phyloP scores from a whole-genome alignment of 1,140 invertebrate species.

The Lepidurus couesii region DNA sequence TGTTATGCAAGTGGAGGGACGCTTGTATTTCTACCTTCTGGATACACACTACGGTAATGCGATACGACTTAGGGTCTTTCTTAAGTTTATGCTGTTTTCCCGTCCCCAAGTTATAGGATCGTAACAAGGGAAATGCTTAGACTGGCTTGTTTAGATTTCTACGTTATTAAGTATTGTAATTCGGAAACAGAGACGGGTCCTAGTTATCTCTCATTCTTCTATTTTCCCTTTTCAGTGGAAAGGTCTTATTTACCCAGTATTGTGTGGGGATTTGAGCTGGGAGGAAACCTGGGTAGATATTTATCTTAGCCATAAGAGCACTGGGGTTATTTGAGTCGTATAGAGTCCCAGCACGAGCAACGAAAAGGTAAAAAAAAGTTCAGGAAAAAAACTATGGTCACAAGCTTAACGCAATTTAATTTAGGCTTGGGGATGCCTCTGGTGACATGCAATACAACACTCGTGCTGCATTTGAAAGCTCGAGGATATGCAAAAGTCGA shows the following conservation, averaged over 20 bases:
- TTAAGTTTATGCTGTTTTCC: neutral
- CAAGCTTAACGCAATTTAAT: neutral
- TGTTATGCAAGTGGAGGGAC: neutral
- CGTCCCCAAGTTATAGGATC: neutral
- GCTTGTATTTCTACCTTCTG: neutral
- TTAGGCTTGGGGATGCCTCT: neutral
- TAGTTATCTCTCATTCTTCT: neutral
- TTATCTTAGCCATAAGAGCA: neutral
- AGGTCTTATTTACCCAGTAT: neutral
- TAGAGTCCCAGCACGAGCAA: neutral
- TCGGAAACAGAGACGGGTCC: neutral
- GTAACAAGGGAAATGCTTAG: constrained; percentile 2
- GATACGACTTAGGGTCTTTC: neutral
- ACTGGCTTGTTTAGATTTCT: neutral
- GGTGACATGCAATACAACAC: neutral
- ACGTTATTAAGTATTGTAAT: neutral
- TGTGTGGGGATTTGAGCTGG: neutral
- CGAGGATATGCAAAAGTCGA: constrained; percentile 10
- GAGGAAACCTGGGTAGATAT: neutral
- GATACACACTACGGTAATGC: neutral
- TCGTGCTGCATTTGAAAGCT: constrained; percentile 5
- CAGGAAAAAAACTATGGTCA: neutral
- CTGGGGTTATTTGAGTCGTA: neutral
- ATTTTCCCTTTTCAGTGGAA: neutral
- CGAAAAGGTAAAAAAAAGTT: neutral